Base-by-base conservation (phyloP, 1,140 invertebrate species). In the Tetraneura akinire region DNA sequence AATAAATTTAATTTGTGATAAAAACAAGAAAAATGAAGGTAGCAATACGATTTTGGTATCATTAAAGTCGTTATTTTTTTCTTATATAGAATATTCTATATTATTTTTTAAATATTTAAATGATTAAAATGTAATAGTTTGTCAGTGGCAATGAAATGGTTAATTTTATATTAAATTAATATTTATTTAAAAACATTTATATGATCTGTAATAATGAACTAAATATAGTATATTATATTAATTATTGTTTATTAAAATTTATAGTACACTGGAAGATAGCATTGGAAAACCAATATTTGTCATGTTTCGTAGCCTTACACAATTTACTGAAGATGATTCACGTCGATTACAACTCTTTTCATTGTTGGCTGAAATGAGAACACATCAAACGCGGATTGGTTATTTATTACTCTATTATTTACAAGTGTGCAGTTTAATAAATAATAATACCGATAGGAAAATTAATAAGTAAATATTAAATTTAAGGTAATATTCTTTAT, bases 381-480 rank as follows among this genome's bases (percentile, higher is more conserved):
- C 86, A 81, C 86, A 89, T 83, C 89, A 93, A 84, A 89, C 91
- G 6, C 89, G 89, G 84, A 89, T 95, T 78, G 95, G 95, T 73
- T 97, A 95, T 85, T 88, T 94, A 82, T 87, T 98, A 62, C 86
- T 98, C 26, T 97, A 95, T 86, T 95, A 93, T 86, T 87, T 95
- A 60, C 94, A 94, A 89, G 91, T 93, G 76, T 91, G 92, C 80
- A 51, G 86, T 87, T 87, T n/a, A 83, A 86, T 83, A 87, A 88
- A 82, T 88, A 89, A 82, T 87, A 88, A 82, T 14, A 9, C 64
- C 5, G 88, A 88, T 82, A 82, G 87, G 10, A 82, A 81, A 68
- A 70, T 73, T n/a, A 62, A 60, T 47, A 80, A 78, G 80, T 82
- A 80, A 86, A 88, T 89, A 87, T 85, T 88, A 85, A 87, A 90